A percentile compares a stretch with the other conserved stretches of the same genome.
Evolutionary conservation across 2,797 vertebrate genomes (phyloP).

Genomic region (Propithecus perrieri): DNA sequence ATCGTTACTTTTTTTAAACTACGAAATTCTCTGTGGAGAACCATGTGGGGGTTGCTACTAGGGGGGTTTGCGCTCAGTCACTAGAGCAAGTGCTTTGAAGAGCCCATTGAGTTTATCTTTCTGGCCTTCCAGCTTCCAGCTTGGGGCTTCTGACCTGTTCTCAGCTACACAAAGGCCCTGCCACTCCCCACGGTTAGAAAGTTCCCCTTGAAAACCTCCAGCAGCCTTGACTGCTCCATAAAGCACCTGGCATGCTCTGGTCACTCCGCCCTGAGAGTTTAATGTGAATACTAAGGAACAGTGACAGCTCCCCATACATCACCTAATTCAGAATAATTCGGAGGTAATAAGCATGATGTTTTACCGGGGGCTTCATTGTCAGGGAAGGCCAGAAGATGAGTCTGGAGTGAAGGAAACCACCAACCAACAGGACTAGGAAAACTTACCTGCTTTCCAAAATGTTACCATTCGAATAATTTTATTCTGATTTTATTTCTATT

Average conservation of each 20-base stretch:
- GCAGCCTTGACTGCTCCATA: constrained; percentile 15
- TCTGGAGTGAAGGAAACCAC: background rate
- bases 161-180: background rate
- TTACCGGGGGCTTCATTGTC: background rate
- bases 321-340: constrained; percentile 7
- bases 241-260: background rate
- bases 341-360: constrained; percentile 29
- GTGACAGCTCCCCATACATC: constrained; percentile 44
- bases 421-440: background rate
- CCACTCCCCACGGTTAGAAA: background rate
- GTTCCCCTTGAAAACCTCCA: background rate
- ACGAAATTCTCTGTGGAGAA: background rate
- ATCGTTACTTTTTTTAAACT: background rate
- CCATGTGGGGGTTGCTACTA: background rate
- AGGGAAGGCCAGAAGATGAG: background rate
- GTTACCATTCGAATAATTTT: constrained; percentile 27
- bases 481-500: constrained; percentile 49
- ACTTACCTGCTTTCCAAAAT: background rate
- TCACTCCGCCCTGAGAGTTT: constrained; percentile 65
- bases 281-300: constrained; percentile 74
- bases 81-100: constrained; percentile 26
- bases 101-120: constrained; percentile 44
- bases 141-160: background rate
- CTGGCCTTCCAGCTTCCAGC: constrained; percentile 10
- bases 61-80: background rate